Evolutionary conservation across 2,113 vertebrate genomes (phyloP).

Genomic region (Calidris pugnax): DNA sequence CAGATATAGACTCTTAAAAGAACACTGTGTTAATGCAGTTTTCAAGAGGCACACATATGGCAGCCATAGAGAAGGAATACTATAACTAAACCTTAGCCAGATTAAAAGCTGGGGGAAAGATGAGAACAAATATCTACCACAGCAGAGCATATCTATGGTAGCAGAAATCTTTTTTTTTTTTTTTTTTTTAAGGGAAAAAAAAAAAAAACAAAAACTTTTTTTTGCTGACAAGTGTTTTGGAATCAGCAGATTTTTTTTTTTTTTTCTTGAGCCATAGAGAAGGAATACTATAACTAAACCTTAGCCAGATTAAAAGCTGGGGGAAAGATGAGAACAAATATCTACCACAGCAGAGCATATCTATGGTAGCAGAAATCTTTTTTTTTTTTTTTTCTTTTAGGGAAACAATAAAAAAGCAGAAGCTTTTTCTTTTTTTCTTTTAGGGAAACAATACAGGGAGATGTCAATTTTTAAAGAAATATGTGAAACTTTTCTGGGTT

Average conservation of each 20-base stretch:
- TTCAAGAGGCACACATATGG: not conserved
- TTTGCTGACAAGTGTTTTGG: too few species aligned
- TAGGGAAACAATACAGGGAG: fast-evolving
- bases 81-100: not conserved
- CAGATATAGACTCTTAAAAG: not conserved
- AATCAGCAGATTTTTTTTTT: too few species aligned
- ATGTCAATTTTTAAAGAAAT: not conserved
- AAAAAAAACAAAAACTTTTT: too few species aligned
- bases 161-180: not conserved
- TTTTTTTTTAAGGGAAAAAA: not conserved
- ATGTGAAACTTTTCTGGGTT: not conserved
- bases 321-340: not conserved
- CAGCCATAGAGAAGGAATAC: not conserved
- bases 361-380: not conserved
- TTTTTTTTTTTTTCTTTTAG: not conserved
- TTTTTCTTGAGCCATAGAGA: not conserved
- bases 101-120: not conserved
- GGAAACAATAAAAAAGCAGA: not conserved
- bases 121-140: not conserved
- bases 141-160: not conserved
- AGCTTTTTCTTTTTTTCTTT: not conserved
- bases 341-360: not conserved
- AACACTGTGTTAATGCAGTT: not conserved
- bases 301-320: not conserved
- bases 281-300: not conserved